A percentile compares a stretch with the other conserved stretches of the same genome.
Conservation (phyloP, 2,797 vertebrate species). For the Sylvia borin region DNA sequence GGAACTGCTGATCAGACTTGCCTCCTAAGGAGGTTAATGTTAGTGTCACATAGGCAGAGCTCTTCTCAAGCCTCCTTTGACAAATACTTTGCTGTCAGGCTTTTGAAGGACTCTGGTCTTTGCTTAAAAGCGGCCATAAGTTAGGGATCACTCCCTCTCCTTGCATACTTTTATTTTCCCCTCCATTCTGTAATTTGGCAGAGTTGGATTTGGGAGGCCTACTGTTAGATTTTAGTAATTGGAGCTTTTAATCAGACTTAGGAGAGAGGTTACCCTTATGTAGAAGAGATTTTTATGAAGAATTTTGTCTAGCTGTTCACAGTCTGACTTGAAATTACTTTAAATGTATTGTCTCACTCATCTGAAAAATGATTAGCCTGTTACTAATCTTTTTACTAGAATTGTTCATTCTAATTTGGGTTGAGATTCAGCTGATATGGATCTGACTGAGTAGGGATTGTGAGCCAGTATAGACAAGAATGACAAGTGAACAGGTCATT, state of each 20-base stretch:
- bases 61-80: not conserved
- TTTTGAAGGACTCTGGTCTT: not conserved
- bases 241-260: not conserved
- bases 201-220: not conserved
- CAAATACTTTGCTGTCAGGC: not conserved
- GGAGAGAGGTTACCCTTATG: not conserved
- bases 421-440: not conserved
- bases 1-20: not conserved
- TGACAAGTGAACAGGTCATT: not conserved
- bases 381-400: not conserved
- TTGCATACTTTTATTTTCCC: not conserved
- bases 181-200: not conserved
- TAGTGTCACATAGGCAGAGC: not conserved
- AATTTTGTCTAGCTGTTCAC: not conserved
- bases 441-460: not conserved
- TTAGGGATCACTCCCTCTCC: not conserved
- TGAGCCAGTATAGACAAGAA: not conserved
- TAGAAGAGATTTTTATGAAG: not conserved
- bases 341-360: not conserved
- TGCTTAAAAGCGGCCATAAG: not conserved
- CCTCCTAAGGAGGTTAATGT: not conserved
- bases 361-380: not conserved
- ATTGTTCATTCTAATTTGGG: accelerated
- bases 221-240: not conserved
- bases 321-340: not conserved